phyloP scores from a whole-genome alignment of 2,113 vertebrate species.

The Sceloporus undulatus region DNA sequence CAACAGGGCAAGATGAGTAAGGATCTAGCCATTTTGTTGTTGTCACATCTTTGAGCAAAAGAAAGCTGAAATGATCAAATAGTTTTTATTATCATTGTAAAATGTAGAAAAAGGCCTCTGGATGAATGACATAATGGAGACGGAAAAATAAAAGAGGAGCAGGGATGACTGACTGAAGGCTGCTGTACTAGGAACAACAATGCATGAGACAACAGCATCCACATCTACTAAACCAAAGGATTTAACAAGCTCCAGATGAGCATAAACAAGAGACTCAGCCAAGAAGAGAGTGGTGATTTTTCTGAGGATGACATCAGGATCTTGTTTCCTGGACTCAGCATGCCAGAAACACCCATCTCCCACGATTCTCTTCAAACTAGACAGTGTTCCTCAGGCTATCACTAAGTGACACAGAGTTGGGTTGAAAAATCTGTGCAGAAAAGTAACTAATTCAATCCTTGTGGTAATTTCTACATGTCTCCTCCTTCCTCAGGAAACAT shows the following conservation, averaged over 20 bases:
- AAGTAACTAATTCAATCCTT: neutral
- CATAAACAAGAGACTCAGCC: conserved; percentile 22
- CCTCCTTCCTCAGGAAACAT: neutral
- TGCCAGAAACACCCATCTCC: neutral
- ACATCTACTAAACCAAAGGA: neutral
- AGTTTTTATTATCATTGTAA: neutral
- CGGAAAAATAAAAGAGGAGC: neutral
- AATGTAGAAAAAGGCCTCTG: neutral
- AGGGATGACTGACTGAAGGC: neutral
- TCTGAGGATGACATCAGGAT: conserved; percentile 18
- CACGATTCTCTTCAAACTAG: neutral
- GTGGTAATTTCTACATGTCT: neutral
- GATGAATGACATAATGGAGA: neutral
- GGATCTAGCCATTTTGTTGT: neutral
- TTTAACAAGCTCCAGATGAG: conserved; percentile 28
- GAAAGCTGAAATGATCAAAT: neutral
- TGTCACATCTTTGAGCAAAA: neutral
- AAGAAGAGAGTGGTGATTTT: neutral
- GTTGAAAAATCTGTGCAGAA: neutral
- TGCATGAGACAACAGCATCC: neutral
- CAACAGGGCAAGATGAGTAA: neutral
- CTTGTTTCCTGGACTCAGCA: neutral
- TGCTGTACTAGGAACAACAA: neutral
- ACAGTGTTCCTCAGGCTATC: neutral
- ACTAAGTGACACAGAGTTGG: neutral